phyloP scores from a whole-genome alignment of 2,113 vertebrate species.

The Embiotoca jacksoni region DNA sequence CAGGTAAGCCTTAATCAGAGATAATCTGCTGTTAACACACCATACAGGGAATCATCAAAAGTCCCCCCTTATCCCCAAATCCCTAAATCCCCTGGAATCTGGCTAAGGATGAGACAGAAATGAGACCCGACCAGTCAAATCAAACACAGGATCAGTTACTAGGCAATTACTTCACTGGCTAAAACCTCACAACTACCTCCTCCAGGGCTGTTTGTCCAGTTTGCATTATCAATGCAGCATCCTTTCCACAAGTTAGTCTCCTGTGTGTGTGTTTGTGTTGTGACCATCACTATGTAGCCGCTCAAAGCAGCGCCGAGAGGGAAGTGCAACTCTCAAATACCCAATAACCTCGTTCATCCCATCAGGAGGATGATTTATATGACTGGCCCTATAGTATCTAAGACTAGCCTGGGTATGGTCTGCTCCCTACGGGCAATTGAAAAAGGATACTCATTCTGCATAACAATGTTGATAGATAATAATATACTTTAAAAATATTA shows the following conservation, averaged over 20 bases:
- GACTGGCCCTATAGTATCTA: background rate
- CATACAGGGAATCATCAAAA: slow-evolving; percentile 80
- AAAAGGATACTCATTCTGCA: background rate
- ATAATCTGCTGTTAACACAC: slow-evolving; percentile 85
- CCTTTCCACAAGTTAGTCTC: slow-evolving; percentile 27
- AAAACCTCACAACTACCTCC: slow-evolving; percentile 54
- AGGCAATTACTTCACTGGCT: slow-evolving; percentile 78
- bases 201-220: slow-evolving; percentile 46
- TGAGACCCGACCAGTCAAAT: slow-evolving; percentile 77
- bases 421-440: background rate
- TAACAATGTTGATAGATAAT: background rate
- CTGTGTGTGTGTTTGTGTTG: slow-evolving; percentile 46
- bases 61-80: slow-evolving; percentile 76
- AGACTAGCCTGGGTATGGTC: background rate
- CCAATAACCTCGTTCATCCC: slow-evolving; percentile 9
- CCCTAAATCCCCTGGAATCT: slow-evolving; percentile 78
- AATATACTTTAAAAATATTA: no score
- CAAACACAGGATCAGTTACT: slow-evolving; percentile 77
- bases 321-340: slow-evolving; percentile 30
- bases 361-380: slow-evolving; percentile 18
- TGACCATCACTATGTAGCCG: slow-evolving; percentile 39
- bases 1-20: slow-evolving; percentile 84
- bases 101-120: slow-evolving; percentile 76
- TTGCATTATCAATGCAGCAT: slow-evolving; percentile 47
- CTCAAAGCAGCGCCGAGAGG: slow-evolving; percentile 40